These are phyloP conservation scores for Stigmatopora nigra DNA, from an alignment of 2,113 vertebrate species.

Conservation along the genomic window DNA sequence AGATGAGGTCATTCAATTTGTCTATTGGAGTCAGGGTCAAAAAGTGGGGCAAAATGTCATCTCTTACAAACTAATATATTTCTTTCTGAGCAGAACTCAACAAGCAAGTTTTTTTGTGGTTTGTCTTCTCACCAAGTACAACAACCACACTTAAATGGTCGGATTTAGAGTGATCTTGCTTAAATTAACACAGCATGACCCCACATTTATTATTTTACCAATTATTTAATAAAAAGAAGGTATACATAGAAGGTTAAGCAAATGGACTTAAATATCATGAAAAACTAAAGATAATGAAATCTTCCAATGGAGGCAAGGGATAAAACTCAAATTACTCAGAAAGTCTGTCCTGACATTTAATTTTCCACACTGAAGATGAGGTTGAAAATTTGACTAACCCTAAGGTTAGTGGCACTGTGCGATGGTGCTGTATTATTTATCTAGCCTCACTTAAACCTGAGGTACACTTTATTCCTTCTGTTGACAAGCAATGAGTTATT, in stretches of 20 bases:
- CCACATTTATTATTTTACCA: too few relatives aligned
- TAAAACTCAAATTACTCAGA: background rate
- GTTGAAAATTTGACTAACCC: background rate
- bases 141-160: too few relatives aligned
- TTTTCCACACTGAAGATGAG: background rate
- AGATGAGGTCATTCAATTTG: too few relatives aligned
- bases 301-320: background rate
- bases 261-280: background rate
- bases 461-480: background rate
- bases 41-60: too few relatives aligned
- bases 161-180: too few relatives aligned
- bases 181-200: too few relatives aligned
- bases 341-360: constrained; percentile 1
- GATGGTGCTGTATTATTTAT: background rate
- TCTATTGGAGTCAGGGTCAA: too few relatives aligned
- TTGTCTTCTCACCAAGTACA: too few relatives aligned
- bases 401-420: background rate
- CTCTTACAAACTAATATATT: too few relatives aligned
- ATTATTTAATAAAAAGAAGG: background rate
- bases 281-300: background rate
- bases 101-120: too few relatives aligned
- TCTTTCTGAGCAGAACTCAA: too few relatives aligned
- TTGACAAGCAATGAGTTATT: background rate
- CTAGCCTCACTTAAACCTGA: background rate
- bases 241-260: background rate